Evolutionary conservation across 2,888 invertebrate genomes (phyloP).

Genomic region (Metopia argyrocephala): DNA sequence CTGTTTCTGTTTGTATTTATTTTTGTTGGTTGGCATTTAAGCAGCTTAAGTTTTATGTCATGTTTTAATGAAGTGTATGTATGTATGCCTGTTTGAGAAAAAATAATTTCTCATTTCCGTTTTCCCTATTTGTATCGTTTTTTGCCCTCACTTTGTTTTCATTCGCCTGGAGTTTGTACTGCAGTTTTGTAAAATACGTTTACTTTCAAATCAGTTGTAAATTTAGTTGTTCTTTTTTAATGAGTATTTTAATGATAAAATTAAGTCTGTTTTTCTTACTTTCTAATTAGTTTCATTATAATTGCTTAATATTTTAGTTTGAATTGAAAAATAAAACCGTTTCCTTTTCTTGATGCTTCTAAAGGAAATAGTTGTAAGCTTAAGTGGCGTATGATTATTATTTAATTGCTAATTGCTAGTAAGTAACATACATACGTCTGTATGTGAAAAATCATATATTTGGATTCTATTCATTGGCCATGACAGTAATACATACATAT

Average conservation of each 20-base stretch:
- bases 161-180: slow-evolving; percentile 1
- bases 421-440: no score
- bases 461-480: no score
- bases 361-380: neutral
- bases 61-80: neutral
- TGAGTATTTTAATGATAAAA: slow-evolving; percentile 60
- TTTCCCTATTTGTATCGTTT: neutral
- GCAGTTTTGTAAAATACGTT: slow-evolving; percentile 7
- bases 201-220: slow-evolving; percentile 45
- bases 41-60: slow-evolving; percentile 58
- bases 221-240: slow-evolving; percentile 57
- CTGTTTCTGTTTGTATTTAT: slow-evolving; percentile 15
- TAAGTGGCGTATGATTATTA: slow-evolving; percentile 45
- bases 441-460: no score
- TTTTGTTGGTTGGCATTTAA: slow-evolving; percentile 46
- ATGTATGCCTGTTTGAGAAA: neutral
- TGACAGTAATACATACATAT: no score
- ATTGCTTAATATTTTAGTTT: slow-evolving; percentile 48
- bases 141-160: neutral
- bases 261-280: slow-evolving; percentile 52
- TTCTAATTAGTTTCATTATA: slow-evolving; percentile 61
- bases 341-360: neutral
- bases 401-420: slow-evolving; percentile 34
- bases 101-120: slow-evolving; percentile 41
- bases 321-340: slow-evolving; percentile 2